Evolutionary conservation across 2,797 vertebrate genomes (phyloP).

Genomic region (Propithecus deckenii): DNA sequence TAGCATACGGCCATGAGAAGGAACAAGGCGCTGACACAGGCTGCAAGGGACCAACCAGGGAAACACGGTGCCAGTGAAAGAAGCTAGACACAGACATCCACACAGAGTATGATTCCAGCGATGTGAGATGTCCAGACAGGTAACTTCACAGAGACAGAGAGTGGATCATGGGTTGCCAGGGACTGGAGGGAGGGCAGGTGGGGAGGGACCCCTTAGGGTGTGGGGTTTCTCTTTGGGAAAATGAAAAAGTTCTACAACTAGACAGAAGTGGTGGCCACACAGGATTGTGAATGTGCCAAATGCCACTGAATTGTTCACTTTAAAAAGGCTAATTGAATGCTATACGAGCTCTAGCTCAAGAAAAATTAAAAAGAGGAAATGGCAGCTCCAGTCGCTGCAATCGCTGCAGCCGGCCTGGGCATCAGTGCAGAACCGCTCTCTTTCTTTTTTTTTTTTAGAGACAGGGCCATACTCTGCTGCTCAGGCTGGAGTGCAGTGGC

Average conservation of each 20-base stretch:
- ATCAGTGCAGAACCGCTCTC: fast-evolving
- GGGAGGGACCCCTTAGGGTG: fast-evolving
- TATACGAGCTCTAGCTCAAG: fast-evolving
- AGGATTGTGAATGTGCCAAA: fast-evolving
- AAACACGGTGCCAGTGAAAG: too few relatives aligned
- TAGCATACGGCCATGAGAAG: fast-evolving
- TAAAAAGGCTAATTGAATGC: fast-evolving
- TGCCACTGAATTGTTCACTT: background rate
- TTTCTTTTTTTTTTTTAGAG: background rate
- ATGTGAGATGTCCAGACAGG: fast-evolving
- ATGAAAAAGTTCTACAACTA: fast-evolving
- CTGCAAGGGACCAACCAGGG: fast-evolving
- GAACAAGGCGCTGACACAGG: fast-evolving
- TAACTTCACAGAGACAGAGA: background rate
- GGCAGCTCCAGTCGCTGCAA: background rate
- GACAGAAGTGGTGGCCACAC: fast-evolving
- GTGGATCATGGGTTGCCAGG: too few relatives aligned
- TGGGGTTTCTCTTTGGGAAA: background rate
- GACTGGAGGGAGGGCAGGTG: background rate
- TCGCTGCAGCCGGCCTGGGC: fast-evolving
- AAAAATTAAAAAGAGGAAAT: fast-evolving
- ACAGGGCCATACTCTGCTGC: background rate
- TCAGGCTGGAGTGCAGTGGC: background rate
- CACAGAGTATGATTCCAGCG: fast-evolving
- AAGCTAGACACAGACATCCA: background rate